Evolutionary conservation across 2,888 invertebrate species (phyloP), one percentile per base, ranked within the genome.

Genomic region (Pseudanteris insignis): DNA sequence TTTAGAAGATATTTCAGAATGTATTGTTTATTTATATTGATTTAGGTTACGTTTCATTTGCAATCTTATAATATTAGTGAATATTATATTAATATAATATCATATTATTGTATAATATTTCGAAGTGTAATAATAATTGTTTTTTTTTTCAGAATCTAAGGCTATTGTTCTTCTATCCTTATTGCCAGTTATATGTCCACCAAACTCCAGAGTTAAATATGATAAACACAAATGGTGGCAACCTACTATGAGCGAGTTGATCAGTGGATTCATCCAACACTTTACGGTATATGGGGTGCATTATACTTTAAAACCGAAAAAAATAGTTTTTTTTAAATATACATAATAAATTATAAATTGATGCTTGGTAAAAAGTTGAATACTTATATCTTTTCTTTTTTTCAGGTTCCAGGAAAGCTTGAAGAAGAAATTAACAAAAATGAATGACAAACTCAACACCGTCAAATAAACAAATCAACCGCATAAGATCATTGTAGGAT

Each of bases 161-260:
- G 30, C 43, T 24, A 21, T 28, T 3, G 28, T 33, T 7, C 14
- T 54, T 1, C 25, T 54, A n/a, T 37, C 24, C 6, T 36, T 54
- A 3, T n/a, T 44, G 9, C 37, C 54, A 5, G 54, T 29, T 1
- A 9, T 54, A 11, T 54, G 46, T 8, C 46, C 46, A 8, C 44
- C 44, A 15, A 4, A 28, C 6, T 7, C 30, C 3, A 6, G 29
- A 9, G 14, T 29, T 6, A 10, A 10, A 32, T 26, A 8, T 7
- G 25, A 30, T 7, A 47, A 47, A 34, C 18, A 11, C 5, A 30
- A 24, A 2, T 24, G 15, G 12, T 55, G 55, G 47, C 33, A 34
- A 24, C 55, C 47, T 1, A 33, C 55, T 5, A 55, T 44, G 10
- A 9, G 21, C 2, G 55, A 55, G 34, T 55, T 40, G 1, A 32